Percentiles rank a stretch among this genome's conserved stretches.
Conservation (phyloP, 2,797 vertebrate species). For the Silurus aristotelis region DNA sequence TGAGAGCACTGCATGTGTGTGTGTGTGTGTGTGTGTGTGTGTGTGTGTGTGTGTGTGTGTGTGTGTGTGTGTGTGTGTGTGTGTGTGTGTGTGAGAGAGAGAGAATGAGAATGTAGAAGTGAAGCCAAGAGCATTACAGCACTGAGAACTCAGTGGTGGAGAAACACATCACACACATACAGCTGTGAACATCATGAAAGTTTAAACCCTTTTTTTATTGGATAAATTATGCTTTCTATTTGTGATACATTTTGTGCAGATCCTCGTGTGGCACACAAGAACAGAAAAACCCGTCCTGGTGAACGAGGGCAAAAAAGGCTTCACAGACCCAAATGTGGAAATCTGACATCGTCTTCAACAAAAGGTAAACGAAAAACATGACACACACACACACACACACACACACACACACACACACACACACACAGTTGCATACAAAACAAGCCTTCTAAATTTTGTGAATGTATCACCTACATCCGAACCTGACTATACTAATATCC, state of each 20-base stretch:
- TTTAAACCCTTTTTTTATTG: conserved; percentile 14
- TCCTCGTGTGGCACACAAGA: conserved; percentile 97
- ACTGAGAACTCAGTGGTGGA: conserved; percentile 8
- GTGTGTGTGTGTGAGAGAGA: not conserved
- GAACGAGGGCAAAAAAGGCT: conserved; percentile 97
- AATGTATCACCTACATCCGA: too few relatives aligned
- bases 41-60: not conserved
- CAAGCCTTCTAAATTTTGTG: too few relatives aligned
- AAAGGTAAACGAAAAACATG: conserved; percentile 59
- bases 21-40: conserved; percentile 12
- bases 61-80: not conserved
- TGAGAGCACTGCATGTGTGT: conserved; percentile 39
- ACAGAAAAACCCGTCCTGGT: conserved; percentile 97
- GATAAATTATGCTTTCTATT: not conserved
- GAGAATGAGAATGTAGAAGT: not conserved
- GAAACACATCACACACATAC: conserved; percentile 13
- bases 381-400: conserved; percentile 8
- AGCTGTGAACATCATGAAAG: conserved; percentile 9
- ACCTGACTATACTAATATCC: too few relatives aligned
- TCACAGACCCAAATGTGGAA: conserved; percentile 95
- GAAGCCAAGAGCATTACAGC: conserved; percentile 14
- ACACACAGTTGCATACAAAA: too few relatives aligned
- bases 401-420: too few relatives aligned
- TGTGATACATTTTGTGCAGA: conserved; percentile 69
- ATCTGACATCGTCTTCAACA: conserved; percentile 78